A percentile compares a stretch with the other conserved stretches of the same genome.
Evolutionary conservation across 1,140 invertebrate genomes (phyloP).

Genomic region (Grapholita molesta): DNA sequence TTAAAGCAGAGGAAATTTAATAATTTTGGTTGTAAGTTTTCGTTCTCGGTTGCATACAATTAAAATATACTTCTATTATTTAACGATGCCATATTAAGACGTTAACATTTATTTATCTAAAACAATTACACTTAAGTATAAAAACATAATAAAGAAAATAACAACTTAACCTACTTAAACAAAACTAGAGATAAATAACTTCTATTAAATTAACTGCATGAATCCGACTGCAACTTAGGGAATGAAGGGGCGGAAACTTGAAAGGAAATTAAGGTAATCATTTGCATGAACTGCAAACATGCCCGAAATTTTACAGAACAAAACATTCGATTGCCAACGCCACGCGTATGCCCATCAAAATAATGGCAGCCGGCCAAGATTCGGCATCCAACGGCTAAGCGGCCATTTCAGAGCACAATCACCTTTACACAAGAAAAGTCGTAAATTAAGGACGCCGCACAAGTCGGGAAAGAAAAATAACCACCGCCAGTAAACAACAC

Average conservation of each 20-base stretch:
- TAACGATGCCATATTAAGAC: too few relatives aligned
- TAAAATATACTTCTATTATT: not conserved
- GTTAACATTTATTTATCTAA: too few relatives aligned
- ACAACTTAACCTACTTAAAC: too few relatives aligned
- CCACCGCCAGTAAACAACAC: slow-evolving; percentile 22
- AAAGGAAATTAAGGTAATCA: slow-evolving; percentile 22
- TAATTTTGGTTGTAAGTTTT: not conserved
- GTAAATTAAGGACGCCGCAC: slow-evolving; percentile 35
- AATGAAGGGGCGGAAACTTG: slow-evolving; percentile 24
- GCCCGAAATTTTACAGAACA: slow-evolving; percentile 35
- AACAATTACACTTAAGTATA: too few relatives aligned
- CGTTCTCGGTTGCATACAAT: not conserved
- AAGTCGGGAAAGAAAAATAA: slow-evolving; percentile 21
- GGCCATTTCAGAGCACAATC: slow-evolving; percentile 56
- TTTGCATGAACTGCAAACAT: slow-evolving; percentile 30
- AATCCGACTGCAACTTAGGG: not conserved
- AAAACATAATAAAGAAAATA: too few relatives aligned
- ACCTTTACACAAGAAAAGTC: slow-evolving; percentile 51
- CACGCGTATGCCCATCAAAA: slow-evolving; percentile 62
- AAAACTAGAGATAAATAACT: too few relatives aligned
- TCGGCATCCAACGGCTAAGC: slow-evolving; percentile 40
- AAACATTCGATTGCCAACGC: slow-evolving; percentile 56
- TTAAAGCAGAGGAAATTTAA: not conserved
- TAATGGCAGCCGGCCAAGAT: slow-evolving; percentile 66
- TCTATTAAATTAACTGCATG: not conserved